Evolutionary conservation across 2,797 vertebrate genomes (phyloP).

Genomic region (Bradypodion pumilum): DNA sequence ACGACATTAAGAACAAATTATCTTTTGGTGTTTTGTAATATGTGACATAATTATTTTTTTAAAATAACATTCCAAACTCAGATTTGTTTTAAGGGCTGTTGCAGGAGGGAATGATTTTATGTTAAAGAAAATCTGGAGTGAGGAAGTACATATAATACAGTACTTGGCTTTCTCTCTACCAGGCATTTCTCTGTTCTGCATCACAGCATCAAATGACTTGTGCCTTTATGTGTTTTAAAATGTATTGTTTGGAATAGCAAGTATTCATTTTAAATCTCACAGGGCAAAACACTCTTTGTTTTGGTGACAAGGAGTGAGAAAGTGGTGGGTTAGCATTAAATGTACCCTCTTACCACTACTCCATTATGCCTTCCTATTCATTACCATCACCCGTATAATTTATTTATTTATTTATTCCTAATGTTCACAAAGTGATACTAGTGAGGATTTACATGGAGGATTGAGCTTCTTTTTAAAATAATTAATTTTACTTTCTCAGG

Average conservation of each 20-base stretch:
- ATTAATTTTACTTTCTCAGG: slow-evolving; percentile 74
- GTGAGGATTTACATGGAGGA: neutral
- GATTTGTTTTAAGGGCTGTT: neutral
- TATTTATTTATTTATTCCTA: neutral
- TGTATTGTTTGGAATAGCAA: neutral
- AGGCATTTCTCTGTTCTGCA: neutral
- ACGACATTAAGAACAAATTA: neutral
- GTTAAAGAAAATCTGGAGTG: neutral
- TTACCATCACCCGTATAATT: neutral
- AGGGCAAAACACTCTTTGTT: neutral
- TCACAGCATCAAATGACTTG: neutral
- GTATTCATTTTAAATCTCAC: neutral
- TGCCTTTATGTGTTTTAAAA: neutral
- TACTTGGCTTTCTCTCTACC: too few species aligned
- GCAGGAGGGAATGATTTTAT: neutral
- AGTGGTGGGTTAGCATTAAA: neutral
- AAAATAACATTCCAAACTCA: neutral
- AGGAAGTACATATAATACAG: too few species aligned
- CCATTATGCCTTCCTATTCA: neutral
- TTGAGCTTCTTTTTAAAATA: slow-evolving; percentile 33
- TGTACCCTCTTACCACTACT: neutral
- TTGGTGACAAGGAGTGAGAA: neutral
- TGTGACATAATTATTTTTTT: neutral
- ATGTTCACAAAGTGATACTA: neutral
- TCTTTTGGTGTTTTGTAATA: neutral